A percentile compares a stretch with the other conserved stretches of the same genome.
Conservation (phyloP, 2,888 invertebrate genomes). For the Galeruca laticollis region DNA sequence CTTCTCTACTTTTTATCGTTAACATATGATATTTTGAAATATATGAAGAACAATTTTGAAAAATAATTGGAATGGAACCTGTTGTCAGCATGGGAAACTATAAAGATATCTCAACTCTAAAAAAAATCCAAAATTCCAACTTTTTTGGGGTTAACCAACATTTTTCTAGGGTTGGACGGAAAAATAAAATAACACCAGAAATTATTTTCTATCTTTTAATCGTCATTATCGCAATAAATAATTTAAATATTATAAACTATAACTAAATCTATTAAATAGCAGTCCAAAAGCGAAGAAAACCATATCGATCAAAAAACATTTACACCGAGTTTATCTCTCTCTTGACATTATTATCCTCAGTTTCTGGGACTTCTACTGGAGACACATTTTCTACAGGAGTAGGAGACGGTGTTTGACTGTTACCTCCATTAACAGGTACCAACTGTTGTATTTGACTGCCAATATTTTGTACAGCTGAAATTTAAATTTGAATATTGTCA, state of each 20-base stretch:
- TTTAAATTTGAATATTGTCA: neutral
- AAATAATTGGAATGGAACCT: no score
- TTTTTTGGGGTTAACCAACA: no score
- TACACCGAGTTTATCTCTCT: neutral
- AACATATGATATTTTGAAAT: no score
- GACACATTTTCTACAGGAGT: neutral
- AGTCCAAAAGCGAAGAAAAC: constrained; percentile 12
- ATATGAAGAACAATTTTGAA: no score
- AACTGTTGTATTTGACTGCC: constrained; percentile 37
- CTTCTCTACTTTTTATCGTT: no score
- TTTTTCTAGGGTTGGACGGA: no score
- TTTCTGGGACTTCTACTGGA: constrained; percentile 3
- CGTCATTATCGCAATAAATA: constrained; percentile 16
- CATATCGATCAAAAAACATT: neutral
- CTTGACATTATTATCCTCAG: constrained; percentile 31
- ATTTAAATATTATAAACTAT: constrained; percentile 28
- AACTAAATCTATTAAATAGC: constrained; percentile 17
- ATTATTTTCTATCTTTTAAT: constrained; percentile 16
- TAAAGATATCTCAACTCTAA: no score
- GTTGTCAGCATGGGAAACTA: no score
- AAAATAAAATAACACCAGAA: neutral
- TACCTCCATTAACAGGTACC: neutral
- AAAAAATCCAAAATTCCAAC: no score
- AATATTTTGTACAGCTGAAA: constrained; percentile 35
- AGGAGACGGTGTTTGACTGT: neutral